A percentile compares a stretch with the other conserved stretches of the same genome.
These are phyloP conservation scores for Penaeus japonicus DNA, from an alignment of 1,140 invertebrate species.

Conservation along the genomic window DNA sequence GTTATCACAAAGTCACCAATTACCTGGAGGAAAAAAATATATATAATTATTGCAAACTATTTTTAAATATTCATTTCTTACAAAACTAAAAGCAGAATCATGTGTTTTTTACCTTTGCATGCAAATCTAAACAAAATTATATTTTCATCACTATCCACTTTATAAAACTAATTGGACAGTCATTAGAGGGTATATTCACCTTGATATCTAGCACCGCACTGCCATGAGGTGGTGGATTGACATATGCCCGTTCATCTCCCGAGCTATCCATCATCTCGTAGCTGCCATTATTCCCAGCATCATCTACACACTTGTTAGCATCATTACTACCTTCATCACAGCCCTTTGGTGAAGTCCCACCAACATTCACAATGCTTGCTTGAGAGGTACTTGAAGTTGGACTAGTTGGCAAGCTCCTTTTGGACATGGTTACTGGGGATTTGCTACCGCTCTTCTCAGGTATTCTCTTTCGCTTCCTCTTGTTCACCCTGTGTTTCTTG, in stretches of 20 bases:
- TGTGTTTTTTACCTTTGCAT: too few relatives aligned
- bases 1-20: conserved; percentile 49
- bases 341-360: too few relatives aligned
- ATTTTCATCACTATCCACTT: not conserved
- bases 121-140: too few relatives aligned
- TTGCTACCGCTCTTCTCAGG: conserved; percentile 6
- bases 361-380: too few relatives aligned
- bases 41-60: not conserved
- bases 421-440: not conserved
- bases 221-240: conserved; percentile 41
- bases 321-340: not conserved
- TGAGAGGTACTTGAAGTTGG: conserved; percentile 1
- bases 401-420: not conserved
- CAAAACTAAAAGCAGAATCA: too few relatives aligned
- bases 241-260: conserved; percentile 23
- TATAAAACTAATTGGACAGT: not conserved
- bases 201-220: conserved; percentile 56
- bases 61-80: not conserved
- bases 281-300: not conserved
- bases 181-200: conserved; percentile 17
- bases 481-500: conserved; percentile 40
- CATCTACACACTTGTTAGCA: too few relatives aligned
- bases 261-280: conserved; percentile 28
- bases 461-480: conserved; percentile 49
- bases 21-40: conserved; percentile 32